phyloP scores from a whole-genome alignment of 2,888 invertebrate species.

The Odontocerum albicorne region DNA sequence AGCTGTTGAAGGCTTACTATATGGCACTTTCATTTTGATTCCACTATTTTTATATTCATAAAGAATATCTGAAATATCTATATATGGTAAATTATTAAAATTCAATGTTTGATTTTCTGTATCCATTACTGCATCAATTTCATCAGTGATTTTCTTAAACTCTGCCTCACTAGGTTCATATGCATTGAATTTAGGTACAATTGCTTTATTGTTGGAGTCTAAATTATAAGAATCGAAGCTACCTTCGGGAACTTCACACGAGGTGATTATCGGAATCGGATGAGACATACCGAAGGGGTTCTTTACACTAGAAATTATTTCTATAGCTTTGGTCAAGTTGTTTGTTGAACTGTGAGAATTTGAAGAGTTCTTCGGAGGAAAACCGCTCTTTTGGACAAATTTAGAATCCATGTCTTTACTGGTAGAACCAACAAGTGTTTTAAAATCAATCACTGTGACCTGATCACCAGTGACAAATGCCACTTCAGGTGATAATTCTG shows the following conservation, averaged over 20 bases:
- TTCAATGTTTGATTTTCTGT: slow-evolving; percentile 14
- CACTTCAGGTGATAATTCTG: slow-evolving; percentile 57
- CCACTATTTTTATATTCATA: slow-evolving; percentile 35
- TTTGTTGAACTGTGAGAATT: slow-evolving; percentile 2
- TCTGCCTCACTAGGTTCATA: slow-evolving; percentile 15
- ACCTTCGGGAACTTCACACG: slow-evolving; percentile 10
- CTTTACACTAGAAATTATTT: slow-evolving; percentile 24
- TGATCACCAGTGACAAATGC: slow-evolving; percentile 54
- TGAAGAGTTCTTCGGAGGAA: slow-evolving; percentile 31
- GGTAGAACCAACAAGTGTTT: slow-evolving; percentile 45
- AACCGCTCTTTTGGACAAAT: slow-evolving; percentile 48
- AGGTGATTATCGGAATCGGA: slow-evolving; percentile 21
- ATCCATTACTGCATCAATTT: slow-evolving; percentile 26
- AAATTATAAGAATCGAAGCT: slow-evolving; percentile 10
- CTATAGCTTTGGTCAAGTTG: slow-evolving; percentile 21
- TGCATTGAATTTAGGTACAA: slow-evolving; percentile 17
- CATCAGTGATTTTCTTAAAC: slow-evolving; percentile 27
- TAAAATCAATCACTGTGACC: slow-evolving; percentile 32
- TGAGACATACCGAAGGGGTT: slow-evolving; percentile 18
- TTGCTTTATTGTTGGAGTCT: slow-evolving; percentile 18
- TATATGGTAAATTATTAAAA: slow-evolving; percentile 22
- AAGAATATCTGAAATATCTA: slow-evolving; percentile 29
- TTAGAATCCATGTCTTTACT: slow-evolving; percentile 50
- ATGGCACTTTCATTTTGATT: slow-evolving; percentile 36
- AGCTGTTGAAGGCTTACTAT: slow-evolving; percentile 29